phyloP scores from a whole-genome alignment of 2,113 vertebrate genomes.

The Cacatua alba region DNA sequence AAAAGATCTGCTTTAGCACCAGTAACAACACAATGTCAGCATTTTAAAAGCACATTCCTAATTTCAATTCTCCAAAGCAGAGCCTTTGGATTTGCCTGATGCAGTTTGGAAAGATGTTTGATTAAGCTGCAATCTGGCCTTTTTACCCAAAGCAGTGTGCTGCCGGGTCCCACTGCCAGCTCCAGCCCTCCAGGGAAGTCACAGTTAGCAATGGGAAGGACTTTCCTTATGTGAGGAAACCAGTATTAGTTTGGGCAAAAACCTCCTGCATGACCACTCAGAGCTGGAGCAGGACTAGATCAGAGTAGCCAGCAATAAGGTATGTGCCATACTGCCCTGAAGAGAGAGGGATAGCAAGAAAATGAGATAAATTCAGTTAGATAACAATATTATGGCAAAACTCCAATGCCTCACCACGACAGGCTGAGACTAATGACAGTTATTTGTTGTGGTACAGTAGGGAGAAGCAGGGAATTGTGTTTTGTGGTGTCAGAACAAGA shows the following conservation, averaged over 20 bases:
- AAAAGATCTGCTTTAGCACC: background rate
- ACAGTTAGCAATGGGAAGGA: background rate
- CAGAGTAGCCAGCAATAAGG: background rate
- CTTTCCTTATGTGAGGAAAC: background rate
- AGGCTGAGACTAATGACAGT: background rate
- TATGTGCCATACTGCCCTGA: background rate
- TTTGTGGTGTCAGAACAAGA: background rate
- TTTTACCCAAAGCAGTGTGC: background rate
- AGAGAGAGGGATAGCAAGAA: background rate
- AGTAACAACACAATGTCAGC: background rate
- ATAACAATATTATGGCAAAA: background rate
- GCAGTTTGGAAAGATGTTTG: conserved; percentile 31
- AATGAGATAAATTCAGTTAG: background rate
- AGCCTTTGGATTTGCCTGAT: conserved; percentile 25
- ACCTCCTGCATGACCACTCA: background rate
- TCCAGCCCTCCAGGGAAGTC: background rate
- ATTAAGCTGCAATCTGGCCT: conserved; percentile 46
- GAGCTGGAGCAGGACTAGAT: background rate
- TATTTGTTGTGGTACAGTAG: background rate
- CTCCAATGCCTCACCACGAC: background rate
- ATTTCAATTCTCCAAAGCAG: conserved; percentile 42
- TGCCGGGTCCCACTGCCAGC: conserved; percentile 27
- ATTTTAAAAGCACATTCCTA: conserved; percentile 8
- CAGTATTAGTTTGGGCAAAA: background rate
- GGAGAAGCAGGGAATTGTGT: background rate